Evolutionary conservation across 2,888 invertebrate species (phyloP).

Genomic region (Toxonevra muliebris): DNA sequence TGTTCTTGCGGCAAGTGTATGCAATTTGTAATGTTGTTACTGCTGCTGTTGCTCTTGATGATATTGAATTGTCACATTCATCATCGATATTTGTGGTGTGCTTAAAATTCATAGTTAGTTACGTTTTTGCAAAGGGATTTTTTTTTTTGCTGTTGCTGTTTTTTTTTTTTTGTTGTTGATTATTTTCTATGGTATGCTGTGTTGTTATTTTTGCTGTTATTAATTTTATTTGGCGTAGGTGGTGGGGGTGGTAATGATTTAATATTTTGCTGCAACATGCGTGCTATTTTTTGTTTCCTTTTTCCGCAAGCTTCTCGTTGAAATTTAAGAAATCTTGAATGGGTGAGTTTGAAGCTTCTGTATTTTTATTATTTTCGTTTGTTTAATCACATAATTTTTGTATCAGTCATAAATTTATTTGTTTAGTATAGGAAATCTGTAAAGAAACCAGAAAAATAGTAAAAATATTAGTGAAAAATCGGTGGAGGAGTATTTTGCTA

Average conservation of each 20-base stretch:
- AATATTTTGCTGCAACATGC: slow-evolving; percentile 27
- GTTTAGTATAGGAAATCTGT: not conserved
- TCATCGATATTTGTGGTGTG: slow-evolving; percentile 42
- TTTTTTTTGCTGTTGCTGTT: not conserved
- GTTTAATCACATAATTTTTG: not conserved
- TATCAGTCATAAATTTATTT: not conserved
- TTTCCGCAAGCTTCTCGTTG: too few species aligned
- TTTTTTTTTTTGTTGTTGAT: slow-evolving; percentile 23
- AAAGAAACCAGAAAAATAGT: too few species aligned
- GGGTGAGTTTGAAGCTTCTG: too few species aligned
- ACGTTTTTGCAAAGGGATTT: slow-evolving; percentile 15
- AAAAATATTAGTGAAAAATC: too few species aligned
- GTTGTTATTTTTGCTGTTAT: slow-evolving; percentile 11
- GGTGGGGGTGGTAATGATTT: slow-evolving; percentile 13
- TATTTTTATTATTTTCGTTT: not conserved
- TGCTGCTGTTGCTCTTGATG: slow-evolving; percentile 33
- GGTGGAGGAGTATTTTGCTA: too few species aligned
- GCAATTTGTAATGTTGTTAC: slow-evolving; percentile 1
- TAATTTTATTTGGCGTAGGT: slow-evolving; percentile 7
- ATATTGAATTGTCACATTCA: slow-evolving; percentile 47
- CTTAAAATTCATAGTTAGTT: slow-evolving; percentile 43
- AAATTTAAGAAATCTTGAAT: too few species aligned
- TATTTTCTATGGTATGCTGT: not conserved
- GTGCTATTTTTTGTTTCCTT: slow-evolving; percentile 16
- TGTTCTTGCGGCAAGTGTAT: slow-evolving; percentile 22